These are phyloP conservation scores for Drosophila sturtevanti DNA, from an alignment of 1,140 invertebrate species.

Conservation along the genomic window DNA sequence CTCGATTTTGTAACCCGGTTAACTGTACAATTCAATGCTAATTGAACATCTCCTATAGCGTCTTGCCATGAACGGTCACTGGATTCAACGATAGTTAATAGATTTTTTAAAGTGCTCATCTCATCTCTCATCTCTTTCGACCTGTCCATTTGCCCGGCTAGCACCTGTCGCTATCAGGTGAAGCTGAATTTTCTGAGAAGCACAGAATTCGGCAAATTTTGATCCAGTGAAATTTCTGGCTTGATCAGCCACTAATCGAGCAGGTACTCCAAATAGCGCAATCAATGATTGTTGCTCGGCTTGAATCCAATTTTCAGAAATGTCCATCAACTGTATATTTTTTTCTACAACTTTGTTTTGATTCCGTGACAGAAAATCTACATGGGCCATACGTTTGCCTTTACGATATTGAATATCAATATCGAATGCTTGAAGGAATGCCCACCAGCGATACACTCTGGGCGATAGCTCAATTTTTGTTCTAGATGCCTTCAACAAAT, in stretches of 20 bases:
- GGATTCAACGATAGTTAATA: constrained; percentile 17
- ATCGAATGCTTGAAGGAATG: too few species aligned
- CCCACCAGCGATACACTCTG: too few species aligned
- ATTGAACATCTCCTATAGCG: neutral
- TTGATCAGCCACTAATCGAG: constrained; percentile 63
- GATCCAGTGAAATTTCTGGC: constrained; percentile 35
- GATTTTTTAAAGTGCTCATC: constrained; percentile 51
- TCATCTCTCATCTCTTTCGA: constrained; percentile 73
- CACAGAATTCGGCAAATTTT: too few species aligned
- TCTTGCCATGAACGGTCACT: constrained; percentile 65
- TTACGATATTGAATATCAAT: too few species aligned
- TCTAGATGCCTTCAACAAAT: too few species aligned
- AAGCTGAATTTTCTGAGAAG: constrained; percentile 5
- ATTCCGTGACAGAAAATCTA: too few species aligned
- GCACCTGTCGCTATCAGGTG: constrained; percentile 19
- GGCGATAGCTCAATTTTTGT: neutral
- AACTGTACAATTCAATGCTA: too few species aligned
- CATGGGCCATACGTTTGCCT: neutral
- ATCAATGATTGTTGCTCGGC: neutral
- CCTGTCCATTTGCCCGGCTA: constrained; percentile 37
- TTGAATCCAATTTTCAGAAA: too few species aligned
- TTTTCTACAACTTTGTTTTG: neutral
- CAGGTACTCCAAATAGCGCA: constrained; percentile 31
- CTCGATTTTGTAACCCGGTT: too few species aligned
- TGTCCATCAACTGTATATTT: too few species aligned